A percentile compares a stretch with the other conserved stretches of the same genome.
phyloP scores from a whole-genome alignment of 2,888 invertebrate genomes.

The Hydroisotoma schaefferi region DNA sequence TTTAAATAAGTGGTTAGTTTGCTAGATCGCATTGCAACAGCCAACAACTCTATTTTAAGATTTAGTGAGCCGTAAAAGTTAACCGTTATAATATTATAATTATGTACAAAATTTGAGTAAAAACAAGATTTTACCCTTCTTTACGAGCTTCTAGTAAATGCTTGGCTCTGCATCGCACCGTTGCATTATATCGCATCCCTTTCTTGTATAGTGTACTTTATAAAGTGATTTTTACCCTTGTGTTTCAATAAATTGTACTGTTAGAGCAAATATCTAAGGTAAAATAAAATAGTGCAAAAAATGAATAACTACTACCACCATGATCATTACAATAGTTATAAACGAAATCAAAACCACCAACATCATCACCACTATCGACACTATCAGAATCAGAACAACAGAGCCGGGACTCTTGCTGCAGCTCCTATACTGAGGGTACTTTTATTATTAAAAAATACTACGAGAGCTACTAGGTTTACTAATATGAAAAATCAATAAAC shows the following conservation, averaged over 20 bases:
- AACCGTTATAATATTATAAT: constrained; percentile 1
- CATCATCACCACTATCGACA: not conserved
- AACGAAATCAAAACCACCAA: constrained; percentile 2
- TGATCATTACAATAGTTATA: constrained; percentile 2
- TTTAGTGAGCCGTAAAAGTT: constrained; percentile 11
- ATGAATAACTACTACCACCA: constrained; percentile 9
- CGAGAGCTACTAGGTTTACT: no score
- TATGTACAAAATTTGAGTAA: not conserved
- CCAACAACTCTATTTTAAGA: not conserved
- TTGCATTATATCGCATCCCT: no score
- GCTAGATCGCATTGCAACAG: no score
- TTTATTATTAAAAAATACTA: no score
- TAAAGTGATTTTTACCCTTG: no score
- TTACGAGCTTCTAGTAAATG: no score
- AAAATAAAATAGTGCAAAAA: not conserved
- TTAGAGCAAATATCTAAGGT: no score
- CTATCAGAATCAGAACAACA: not conserved
- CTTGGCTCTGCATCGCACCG: no score
- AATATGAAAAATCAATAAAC: not conserved
- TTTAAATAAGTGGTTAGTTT: no score
- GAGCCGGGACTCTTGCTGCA: constrained; percentile 3
- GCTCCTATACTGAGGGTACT: not conserved
- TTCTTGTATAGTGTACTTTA: no score
- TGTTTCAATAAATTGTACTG: no score
- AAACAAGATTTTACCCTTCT: no score